Evolutionary conservation across 2,888 invertebrate species (phyloP), one percentile per base, ranked within the genome.

Genomic region (Cerastis rubricosa): DNA sequence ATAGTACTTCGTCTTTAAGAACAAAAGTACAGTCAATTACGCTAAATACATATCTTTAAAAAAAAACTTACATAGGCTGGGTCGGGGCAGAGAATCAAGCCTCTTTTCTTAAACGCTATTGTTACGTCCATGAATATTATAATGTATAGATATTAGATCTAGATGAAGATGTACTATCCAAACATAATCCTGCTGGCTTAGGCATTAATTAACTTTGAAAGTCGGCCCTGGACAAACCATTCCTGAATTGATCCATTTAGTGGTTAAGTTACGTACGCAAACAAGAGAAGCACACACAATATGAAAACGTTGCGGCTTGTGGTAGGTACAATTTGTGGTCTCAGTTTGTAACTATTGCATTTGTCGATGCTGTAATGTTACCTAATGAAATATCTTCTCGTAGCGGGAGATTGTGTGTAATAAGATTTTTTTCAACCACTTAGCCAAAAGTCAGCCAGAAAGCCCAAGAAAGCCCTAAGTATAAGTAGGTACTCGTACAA

Each of bases 321-420:
- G 45, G 65, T 59, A 22, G 25, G 22, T 61, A 73, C 64, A 76
- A 82, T 78, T 85, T 78, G 85, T 64, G 83, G 83, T 78, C 57
- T 74, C 35, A 35, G 65, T 64, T 54, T 63, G 73, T 78, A 78
- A 85, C 45, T 19, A 47, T 74, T 80, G 75, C 71, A 57, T 67
- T 72, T 43, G n/a, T 45, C n/a, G 59, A 59, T 57, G 59, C 67
- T 65, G 81, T 81, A 74, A 81, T 64, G 64, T 74, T 83, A 71
- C 29, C 49, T 70, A 76, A 83, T 74, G 17, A 79, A 86, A 84
- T 84, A 79, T 71, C 61, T 71, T 69, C 83, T 78, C 79, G 85
- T 78, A 71, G 72, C 65, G n/a, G 22, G 47, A 25, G 19, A 66
- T 51, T 83, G 29, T 63, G 61, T 65, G 35, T 47, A 65, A 19